phyloP scores from a whole-genome alignment of 2,888 invertebrate species.

The Amphimallon solstitiale region DNA sequence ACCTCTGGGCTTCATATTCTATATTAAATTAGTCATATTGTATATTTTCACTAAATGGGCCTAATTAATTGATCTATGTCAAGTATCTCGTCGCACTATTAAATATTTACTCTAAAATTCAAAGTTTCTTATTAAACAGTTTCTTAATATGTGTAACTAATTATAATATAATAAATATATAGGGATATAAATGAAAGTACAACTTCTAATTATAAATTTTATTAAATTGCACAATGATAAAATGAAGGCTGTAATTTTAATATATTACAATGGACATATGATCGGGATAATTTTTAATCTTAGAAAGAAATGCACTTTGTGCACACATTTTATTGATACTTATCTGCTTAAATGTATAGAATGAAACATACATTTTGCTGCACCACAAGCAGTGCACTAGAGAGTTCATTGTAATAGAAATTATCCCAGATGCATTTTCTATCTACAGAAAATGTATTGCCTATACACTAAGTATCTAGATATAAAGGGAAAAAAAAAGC shows the following conservation, averaged over 20 bases:
- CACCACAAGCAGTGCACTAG: too few species aligned
- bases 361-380: too few species aligned
- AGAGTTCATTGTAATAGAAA: neutral
- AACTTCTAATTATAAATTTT: conserved; percentile 34
- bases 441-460: conserved; percentile 25
- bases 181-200: neutral
- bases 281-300: conserved; percentile 22
- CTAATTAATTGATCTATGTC: neutral
- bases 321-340: neutral
- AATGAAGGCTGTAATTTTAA: conserved; percentile 32
- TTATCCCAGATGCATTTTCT: conserved; percentile 10
- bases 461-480: conserved; percentile 20
- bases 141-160: too few species aligned
- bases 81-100: neutral
- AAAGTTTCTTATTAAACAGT: too few species aligned
- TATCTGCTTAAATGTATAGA: too few species aligned
- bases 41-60: too few species aligned
- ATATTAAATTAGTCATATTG: too few species aligned
- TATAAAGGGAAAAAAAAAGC: conserved; percentile 17
- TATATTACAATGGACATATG: conserved; percentile 25
- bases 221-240: conserved; percentile 41
- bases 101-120: neutral
- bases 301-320: conserved; percentile 12
- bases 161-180: neutral
- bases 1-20: too few species aligned